Conservation (phyloP, 2,113 vertebrate genomes). For the Odobenus rosmarus region DNA sequence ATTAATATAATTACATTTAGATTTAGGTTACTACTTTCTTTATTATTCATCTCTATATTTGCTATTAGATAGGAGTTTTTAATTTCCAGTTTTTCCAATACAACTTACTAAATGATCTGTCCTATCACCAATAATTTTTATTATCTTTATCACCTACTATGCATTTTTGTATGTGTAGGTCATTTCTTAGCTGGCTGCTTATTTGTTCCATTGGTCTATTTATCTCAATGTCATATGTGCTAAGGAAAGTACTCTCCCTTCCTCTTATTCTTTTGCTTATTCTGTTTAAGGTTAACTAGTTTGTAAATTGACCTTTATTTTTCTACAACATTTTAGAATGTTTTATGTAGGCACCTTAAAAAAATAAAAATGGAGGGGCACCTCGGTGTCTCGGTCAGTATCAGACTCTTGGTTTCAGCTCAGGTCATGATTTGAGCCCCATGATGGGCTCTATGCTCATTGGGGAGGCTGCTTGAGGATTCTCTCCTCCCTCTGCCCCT, state of each 20-base stretch:
- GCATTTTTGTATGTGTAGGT: not conserved
- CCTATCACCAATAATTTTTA: not conserved
- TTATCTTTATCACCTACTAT: not conserved
- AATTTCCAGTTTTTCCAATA: not conserved
- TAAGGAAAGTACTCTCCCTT: not conserved
- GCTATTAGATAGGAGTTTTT: not conserved
- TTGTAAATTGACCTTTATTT: not conserved
- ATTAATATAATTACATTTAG: not conserved
- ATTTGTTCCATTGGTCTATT: not conserved
- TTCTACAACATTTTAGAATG: not conserved
- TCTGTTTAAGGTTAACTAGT: not conserved
- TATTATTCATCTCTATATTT: not conserved
- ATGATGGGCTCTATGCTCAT: not conserved
- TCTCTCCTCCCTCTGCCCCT: not conserved
- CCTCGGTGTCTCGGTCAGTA: not conserved
- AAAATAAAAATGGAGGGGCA: not conserved
- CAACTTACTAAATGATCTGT: not conserved
- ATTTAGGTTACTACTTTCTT: not conserved
- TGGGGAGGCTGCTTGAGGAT: not conserved
- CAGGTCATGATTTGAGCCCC: not conserved
- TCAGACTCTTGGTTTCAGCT: not conserved
- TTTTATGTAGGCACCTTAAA: not conserved
- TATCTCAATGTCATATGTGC: not conserved
- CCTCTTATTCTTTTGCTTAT: not conserved
- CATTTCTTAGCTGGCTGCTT: not conserved